Conservation (phyloP, 2,888 invertebrate genomes). For the Melanchra persicariae region DNA sequence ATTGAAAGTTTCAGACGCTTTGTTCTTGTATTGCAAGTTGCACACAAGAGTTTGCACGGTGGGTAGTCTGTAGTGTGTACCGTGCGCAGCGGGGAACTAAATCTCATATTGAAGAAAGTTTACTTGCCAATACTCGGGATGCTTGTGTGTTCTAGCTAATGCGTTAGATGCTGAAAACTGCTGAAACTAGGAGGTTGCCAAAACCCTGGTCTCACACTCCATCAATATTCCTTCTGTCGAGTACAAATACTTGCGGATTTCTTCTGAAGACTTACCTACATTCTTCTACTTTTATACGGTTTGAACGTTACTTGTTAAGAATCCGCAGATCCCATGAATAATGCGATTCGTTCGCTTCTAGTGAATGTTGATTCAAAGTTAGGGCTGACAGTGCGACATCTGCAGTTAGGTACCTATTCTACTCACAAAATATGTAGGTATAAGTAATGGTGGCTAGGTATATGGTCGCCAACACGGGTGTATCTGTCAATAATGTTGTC, state of each 20-base stretch:
- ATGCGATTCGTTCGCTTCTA: background rate
- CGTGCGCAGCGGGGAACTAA: slow-evolving; percentile 30
- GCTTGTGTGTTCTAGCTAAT: slow-evolving; percentile 36
- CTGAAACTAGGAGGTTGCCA: slow-evolving; percentile 12
- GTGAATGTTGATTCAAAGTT: slow-evolving; percentile 4
- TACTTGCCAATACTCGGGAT: slow-evolving; percentile 54
- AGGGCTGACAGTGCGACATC: background rate
- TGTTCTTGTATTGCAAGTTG: slow-evolving; percentile 33
- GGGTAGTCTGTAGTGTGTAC: background rate
- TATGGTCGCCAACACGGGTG: background rate
- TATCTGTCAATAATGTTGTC: slow-evolving; percentile 1
- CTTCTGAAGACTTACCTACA: background rate
- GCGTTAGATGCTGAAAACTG: slow-evolving; percentile 21
- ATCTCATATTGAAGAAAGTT: slow-evolving; percentile 61
- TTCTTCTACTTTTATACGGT: slow-evolving; percentile 17
- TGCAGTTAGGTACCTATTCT: too few species aligned
- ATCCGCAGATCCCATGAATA: background rate
- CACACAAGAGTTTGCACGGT: slow-evolving; percentile 32
- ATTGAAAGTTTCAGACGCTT: slow-evolving; percentile 50
- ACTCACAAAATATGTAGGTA: too few species aligned
- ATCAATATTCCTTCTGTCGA: slow-evolving; percentile 5
- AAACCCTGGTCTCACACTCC: slow-evolving; percentile 2
- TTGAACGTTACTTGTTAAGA: slow-evolving; percentile 17
- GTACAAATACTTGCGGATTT: background rate
- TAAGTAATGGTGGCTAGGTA: too few species aligned